These are phyloP conservation scores for Amphiura filiformis DNA, from an alignment of 35 echinoderm and acorn worm genomes.

Conservation along the genomic window DNA sequence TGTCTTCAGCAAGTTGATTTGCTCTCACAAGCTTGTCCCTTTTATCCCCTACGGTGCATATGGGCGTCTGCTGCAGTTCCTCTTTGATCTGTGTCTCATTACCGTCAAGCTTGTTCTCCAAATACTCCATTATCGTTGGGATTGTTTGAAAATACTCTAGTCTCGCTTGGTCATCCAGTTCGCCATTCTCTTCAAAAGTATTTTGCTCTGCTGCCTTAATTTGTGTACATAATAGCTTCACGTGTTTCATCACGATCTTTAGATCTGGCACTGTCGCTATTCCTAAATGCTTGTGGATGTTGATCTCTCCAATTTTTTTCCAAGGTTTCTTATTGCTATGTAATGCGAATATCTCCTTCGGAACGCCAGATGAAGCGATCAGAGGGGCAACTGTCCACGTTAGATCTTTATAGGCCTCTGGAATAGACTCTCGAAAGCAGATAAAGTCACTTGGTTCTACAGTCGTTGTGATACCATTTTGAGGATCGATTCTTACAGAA, in stretches of 20 bases:
- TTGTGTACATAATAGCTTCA: background rate
- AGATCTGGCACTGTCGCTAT: background rate
- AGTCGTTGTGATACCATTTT: background rate
- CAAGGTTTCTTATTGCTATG: too few species aligned
- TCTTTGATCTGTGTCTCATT: background rate
- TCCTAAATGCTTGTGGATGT: background rate
- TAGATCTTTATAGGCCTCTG: background rate
- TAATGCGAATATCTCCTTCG: background rate
- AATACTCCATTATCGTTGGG: background rate
- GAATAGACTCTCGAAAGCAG: background rate
- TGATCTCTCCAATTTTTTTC: background rate
- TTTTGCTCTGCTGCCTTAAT: background rate
- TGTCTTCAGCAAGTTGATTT: slow-evolving; percentile 5
- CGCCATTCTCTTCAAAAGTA: background rate
- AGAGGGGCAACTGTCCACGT: background rate
- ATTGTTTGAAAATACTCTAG: background rate
- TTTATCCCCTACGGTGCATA: slow-evolving; percentile 2
- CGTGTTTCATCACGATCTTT: background rate
- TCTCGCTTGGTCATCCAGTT: background rate
- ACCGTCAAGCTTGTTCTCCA: background rate
- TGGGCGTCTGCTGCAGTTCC: background rate
- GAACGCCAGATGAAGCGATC: background rate
- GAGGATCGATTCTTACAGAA: background rate
- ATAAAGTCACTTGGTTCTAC: background rate
- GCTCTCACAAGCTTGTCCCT: background rate